A percentile compares a stretch with the other conserved stretches of the same genome.
Evolutionary conservation across 2,797 vertebrate genomes (phyloP).

Genomic region (Lophius americanus): DNA sequence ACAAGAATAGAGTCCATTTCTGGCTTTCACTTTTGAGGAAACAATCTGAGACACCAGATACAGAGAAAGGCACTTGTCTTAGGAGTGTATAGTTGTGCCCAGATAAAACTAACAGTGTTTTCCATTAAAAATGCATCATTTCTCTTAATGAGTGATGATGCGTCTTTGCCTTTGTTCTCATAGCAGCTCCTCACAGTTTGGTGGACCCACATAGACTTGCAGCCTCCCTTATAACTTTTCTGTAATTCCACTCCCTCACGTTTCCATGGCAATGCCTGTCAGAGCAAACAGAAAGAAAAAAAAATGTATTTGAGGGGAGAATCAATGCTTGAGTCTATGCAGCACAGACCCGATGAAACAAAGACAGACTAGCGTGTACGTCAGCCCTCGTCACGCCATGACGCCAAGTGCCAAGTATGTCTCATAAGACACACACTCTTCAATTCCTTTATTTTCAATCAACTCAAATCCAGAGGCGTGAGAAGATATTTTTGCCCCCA

Average conservation of each 20-base stretch:
- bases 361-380: background rate
- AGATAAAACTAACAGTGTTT: slow-evolving; percentile 31
- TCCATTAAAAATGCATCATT: slow-evolving; percentile 12
- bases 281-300: slow-evolving; percentile 59
- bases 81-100: slow-evolving; percentile 21
- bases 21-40: slow-evolving; percentile 43
- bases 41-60: slow-evolving; percentile 29
- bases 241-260: slow-evolving; percentile 56
- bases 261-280: slow-evolving; percentile 68
- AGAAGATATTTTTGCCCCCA: slow-evolving; percentile 18
- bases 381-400: slow-evolving; percentile 8
- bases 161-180: slow-evolving; percentile 39
- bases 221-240: slow-evolving; percentile 44
- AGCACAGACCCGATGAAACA: slow-evolving; percentile 17
- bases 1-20: slow-evolving; percentile 57
- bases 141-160: slow-evolving; percentile 13
- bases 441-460: slow-evolving; percentile 22
- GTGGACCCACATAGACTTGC: slow-evolving; percentile 39
- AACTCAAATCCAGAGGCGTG: slow-evolving; percentile 6
- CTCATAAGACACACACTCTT: slow-evolving; percentile 1
- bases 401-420: slow-evolving; percentile 12
- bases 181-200: slow-evolving; percentile 51
- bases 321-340: slow-evolving; percentile 43
- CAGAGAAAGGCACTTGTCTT: slow-evolving; percentile 31
- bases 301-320: slow-evolving; percentile 52